phyloP scores from a whole-genome alignment of 2,888 invertebrate genomes.

The Tinea trinotella region DNA sequence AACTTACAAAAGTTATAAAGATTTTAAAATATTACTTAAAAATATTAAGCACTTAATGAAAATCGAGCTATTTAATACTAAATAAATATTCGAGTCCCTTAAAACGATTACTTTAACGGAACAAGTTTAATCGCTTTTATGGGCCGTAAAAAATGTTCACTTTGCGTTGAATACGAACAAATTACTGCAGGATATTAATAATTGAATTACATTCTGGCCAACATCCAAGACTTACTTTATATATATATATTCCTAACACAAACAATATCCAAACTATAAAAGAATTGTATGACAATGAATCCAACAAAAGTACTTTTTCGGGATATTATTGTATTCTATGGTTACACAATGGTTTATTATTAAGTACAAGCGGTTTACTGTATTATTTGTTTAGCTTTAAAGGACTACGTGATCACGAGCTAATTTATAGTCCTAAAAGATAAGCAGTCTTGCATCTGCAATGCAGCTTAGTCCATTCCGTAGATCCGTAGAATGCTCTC shows the following conservation, averaged over 20 bases:
- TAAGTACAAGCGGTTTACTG: no score
- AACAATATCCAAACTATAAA: background rate
- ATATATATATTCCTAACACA: constrained; percentile 4
- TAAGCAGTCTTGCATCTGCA: constrained; percentile 15
- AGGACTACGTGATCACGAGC: background rate
- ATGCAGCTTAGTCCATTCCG: constrained; percentile 17
- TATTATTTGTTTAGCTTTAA: no score
- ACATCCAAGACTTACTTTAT: background rate
- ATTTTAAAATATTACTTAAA: no score
- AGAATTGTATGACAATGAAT: background rate
- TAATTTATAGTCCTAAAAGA: constrained; percentile 6
- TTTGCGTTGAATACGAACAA: constrained; percentile 16
- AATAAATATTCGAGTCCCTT: constrained; percentile 10
- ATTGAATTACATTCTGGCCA: constrained; percentile 13
- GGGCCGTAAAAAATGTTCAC: constrained; percentile 23
- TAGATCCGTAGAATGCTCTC: background rate
- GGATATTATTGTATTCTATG: no score
- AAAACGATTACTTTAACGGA: constrained; percentile 30
- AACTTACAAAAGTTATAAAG: no score
- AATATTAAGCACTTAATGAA: no score
- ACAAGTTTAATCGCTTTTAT: constrained; percentile 43
- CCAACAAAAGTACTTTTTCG: no score
- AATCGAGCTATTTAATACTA: background rate
- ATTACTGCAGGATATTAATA: constrained; percentile 10
- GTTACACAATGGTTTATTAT: no score